Conservation (phyloP, 2,888 invertebrate species). For the Odontothrips loti region DNA sequence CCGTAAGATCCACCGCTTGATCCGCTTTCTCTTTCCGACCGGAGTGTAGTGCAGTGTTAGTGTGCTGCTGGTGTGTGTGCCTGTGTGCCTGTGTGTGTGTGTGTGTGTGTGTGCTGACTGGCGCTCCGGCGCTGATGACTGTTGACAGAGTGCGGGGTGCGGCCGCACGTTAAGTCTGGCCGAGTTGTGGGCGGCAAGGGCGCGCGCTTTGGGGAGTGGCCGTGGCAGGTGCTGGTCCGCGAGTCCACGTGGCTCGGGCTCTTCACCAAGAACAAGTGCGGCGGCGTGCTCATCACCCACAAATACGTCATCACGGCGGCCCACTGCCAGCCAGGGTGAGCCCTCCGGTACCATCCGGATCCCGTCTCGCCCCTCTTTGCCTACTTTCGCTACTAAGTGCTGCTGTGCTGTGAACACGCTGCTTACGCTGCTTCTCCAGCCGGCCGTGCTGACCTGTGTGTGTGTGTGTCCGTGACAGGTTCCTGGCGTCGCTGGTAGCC, state of each 20-base stretch:
- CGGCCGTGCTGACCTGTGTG: not conserved
- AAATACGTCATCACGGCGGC: conserved; percentile 87
- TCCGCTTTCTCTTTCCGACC: too few relatives aligned
- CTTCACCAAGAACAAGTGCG: conserved; percentile 92
- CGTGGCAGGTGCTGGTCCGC: conserved; percentile 88
- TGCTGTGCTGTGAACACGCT: too few relatives aligned
- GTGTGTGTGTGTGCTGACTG: conserved; percentile 28
- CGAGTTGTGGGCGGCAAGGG: conserved; percentile 88
- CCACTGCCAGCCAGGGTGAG: conserved; percentile 90
- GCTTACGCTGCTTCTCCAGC: not conserved
- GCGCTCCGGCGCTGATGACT: conserved; percentile 27
- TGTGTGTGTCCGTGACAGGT: conserved; percentile 51
- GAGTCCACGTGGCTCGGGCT: conserved; percentile 91
- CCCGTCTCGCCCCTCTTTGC: not conserved
- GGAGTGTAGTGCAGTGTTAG: not conserved
- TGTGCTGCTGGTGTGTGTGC: not conserved
- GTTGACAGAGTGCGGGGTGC: conserved; percentile 77
- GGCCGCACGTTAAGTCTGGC: conserved; percentile 67
- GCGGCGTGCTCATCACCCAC: conserved; percentile 85
- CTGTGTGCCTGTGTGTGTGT: not conserved
- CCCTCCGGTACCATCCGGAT: conserved; percentile 30
- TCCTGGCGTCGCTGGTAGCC: conserved; percentile 82
- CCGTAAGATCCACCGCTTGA: conserved; percentile 9
- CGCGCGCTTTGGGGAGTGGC: conserved; percentile 81
- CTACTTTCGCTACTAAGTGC: too few relatives aligned